Evolutionary conservation across 2,113 vertebrate species (phyloP).

Genomic region (Gopherus flavomarginatus): DNA sequence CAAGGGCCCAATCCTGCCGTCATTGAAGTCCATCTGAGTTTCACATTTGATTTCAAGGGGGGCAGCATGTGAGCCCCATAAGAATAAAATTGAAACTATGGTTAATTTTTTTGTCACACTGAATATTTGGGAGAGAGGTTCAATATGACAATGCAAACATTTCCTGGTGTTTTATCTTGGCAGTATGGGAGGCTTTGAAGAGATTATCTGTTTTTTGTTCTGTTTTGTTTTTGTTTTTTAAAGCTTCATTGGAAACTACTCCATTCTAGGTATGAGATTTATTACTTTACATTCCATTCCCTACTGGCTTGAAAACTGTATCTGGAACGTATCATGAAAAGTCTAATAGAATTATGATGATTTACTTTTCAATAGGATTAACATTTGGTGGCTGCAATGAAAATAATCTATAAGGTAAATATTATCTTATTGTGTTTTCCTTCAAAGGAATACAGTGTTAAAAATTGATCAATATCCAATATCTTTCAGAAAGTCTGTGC

Average conservation of each 20-base stretch:
- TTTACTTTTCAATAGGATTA: constrained; percentile 35
- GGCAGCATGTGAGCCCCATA: background rate
- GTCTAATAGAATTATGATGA: constrained; percentile 36
- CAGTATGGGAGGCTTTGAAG: background rate
- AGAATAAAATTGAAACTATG: rapidly evolving
- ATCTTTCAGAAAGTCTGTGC: constrained; percentile 18
- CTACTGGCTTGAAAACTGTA: background rate
- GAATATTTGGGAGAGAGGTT: background rate
- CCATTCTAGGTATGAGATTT: background rate
- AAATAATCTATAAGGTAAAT: constrained; percentile 30
- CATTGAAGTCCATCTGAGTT: background rate
- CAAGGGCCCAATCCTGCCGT: background rate
- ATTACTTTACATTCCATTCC: background rate
- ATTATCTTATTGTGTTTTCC: constrained; percentile 29
- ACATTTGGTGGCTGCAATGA: constrained; percentile 15
- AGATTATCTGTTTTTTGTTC: background rate
- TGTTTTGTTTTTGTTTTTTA: background rate
- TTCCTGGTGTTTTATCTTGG: background rate
- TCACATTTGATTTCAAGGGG: background rate
- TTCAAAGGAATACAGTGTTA: constrained; percentile 35
- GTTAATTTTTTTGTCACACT: background rate
- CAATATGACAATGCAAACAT: rapidly evolving
- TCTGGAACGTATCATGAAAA: constrained; percentile 19
- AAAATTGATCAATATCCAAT: constrained; percentile 47
- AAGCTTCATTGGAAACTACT: background rate